Conservation (phyloP, 1,140 invertebrate species). For the Coptotermes formosanus region DNA sequence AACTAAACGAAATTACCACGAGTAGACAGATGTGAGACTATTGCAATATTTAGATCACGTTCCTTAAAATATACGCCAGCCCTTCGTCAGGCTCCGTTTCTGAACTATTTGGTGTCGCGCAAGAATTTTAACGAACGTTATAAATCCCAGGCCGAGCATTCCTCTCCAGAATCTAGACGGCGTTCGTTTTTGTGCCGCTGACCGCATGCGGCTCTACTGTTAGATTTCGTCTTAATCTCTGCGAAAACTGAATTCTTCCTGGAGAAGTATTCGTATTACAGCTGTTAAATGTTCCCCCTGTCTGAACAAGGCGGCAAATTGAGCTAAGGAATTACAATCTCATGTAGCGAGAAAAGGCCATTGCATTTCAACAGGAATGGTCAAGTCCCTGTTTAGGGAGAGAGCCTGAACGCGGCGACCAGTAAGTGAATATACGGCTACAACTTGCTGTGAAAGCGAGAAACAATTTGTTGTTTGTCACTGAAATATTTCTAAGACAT, state of each 20-base stretch:
- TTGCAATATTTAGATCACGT: no score
- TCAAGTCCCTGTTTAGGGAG: background rate
- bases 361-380: background rate
- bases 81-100: background rate
- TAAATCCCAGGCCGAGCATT: background rate
- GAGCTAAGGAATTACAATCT: slow-evolving; percentile 5
- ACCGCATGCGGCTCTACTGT: background rate
- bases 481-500: background rate
- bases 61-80: background rate
- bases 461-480: background rate
- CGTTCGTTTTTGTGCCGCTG: background rate
- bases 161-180: background rate
- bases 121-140: background rate
- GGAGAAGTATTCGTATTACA: background rate
- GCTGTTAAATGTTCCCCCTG: background rate
- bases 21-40: no score
- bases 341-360: background rate
- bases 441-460: background rate
- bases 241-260: background rate
- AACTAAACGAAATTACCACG: no score
- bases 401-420: background rate
- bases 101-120: background rate
- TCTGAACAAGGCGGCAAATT: background rate
- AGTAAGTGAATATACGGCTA: background rate
- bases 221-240: no score